phyloP scores from a whole-genome alignment of 1,140 invertebrate genomes.

The Drosophila nebulosa region DNA sequence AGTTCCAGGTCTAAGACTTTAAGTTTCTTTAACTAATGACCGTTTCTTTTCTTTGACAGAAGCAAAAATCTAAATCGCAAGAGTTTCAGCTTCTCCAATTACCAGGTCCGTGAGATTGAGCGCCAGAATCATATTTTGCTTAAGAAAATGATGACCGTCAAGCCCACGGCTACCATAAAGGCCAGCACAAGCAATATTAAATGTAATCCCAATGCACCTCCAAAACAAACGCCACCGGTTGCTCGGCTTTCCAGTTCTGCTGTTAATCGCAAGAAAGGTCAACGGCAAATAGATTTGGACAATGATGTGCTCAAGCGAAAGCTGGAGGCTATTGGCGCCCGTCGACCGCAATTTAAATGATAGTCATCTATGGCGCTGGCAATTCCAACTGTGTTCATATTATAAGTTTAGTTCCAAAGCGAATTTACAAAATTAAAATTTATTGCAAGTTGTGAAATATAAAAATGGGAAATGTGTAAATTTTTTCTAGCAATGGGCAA shows the following conservation, averaged over 20 bases:
- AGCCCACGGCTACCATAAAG: constrained; percentile 57
- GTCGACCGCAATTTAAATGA: constrained; percentile 59
- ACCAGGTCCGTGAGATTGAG: constrained; percentile 76
- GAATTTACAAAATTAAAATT: constrained; percentile 75
- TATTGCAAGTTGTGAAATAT: constrained; percentile 57
- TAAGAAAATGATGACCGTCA: constrained; percentile 71
- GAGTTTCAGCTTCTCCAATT: constrained; percentile 75
- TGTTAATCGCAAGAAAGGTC: constrained; percentile 72
- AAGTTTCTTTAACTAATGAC: background rate
- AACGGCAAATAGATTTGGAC: constrained; percentile 75
- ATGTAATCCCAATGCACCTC: constrained; percentile 8
- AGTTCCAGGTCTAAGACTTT: background rate
- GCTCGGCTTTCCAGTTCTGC: constrained; percentile 63
- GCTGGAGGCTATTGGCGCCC: constrained; percentile 64
- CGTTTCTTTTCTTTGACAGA: constrained; percentile 5
- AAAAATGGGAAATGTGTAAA: constrained; percentile 11
- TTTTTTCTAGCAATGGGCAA: background rate
- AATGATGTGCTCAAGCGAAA: constrained; percentile 75
- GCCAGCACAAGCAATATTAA: constrained; percentile 38
- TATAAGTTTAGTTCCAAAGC: constrained; percentile 57
- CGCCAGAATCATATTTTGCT: constrained; percentile 72
- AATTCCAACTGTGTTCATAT: constrained; percentile 46
- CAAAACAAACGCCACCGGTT: constrained; percentile 22
- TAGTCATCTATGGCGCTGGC: background rate
- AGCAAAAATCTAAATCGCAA: constrained; percentile 65